Percentiles rank a stretch among this genome's conserved stretches.
These are phyloP conservation scores for Styela clava DNA, from an alignment of 23 tunicate genomes.

Conservation along the genomic window DNA sequence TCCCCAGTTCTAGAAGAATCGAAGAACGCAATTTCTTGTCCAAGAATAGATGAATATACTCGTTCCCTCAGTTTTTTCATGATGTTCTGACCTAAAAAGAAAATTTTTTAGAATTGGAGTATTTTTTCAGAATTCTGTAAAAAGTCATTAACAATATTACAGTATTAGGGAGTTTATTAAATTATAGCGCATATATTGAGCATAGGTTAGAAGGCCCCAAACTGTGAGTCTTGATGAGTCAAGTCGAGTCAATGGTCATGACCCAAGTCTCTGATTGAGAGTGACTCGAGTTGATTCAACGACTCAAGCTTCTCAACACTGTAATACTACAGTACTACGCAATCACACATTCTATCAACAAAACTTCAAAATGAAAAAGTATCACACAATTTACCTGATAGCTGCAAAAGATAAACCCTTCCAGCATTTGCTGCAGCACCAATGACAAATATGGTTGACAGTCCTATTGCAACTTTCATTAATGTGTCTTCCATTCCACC, in stretches of 20 bases:
- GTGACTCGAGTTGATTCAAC: too few species aligned
- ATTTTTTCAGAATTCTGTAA: background rate
- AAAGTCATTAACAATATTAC: background rate
- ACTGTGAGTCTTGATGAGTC: too few species aligned
- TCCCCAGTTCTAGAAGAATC: slow-evolving; percentile 66
- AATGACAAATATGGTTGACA: slow-evolving; percentile 41
- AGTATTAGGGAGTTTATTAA: too few species aligned
- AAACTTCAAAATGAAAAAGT: too few species aligned
- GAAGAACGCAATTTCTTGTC: slow-evolving; percentile 71
- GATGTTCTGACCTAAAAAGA: slow-evolving; percentile 47
- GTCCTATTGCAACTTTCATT: slow-evolving; percentile 20
- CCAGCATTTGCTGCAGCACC: slow-evolving; percentile 68
- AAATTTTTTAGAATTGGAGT: too few species aligned
- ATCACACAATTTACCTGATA: too few species aligned
- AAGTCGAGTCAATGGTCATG: too few species aligned
- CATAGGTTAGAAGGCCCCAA: too few species aligned
- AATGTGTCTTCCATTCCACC: slow-evolving; percentile 43
- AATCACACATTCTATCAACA: too few species aligned
- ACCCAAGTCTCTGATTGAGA: too few species aligned
- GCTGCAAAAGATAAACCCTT: slow-evolving; percentile 56
- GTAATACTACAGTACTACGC: too few species aligned
- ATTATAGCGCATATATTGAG: background rate
- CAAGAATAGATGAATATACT: slow-evolving; percentile 40
- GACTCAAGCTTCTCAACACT: too few species aligned
- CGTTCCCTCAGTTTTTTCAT: slow-evolving; percentile 43